A percentile compares a stretch with the other conserved stretches of the same genome.
Conservation (phyloP, 2,888 invertebrate genomes). For the Gerris lacustris region DNA sequence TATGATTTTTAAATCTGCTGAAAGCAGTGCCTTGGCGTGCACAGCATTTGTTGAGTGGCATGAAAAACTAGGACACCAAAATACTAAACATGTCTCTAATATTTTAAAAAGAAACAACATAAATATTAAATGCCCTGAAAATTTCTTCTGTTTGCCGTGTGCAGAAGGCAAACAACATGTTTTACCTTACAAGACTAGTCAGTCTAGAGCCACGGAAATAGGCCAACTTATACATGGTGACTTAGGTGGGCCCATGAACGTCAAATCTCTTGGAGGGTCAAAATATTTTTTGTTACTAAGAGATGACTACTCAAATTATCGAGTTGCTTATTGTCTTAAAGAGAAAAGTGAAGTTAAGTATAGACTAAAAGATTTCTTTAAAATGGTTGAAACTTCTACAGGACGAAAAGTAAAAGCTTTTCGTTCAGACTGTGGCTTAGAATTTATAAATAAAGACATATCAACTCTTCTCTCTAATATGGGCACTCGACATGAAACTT, state of each 20-base stretch:
- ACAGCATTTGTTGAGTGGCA: not conserved
- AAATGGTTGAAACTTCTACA: slow-evolving; percentile 15
- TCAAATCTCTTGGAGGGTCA: slow-evolving; percentile 27
- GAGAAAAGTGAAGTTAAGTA: slow-evolving; percentile 13
- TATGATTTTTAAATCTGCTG: not conserved
- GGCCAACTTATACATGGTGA: slow-evolving; percentile 25
- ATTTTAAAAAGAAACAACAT: not conserved
- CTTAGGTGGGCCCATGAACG: slow-evolving; percentile 31
- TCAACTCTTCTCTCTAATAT: slow-evolving; percentile 24
- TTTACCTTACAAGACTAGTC: slow-evolving; percentile 12
- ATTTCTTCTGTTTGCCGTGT: slow-evolving; percentile 12
- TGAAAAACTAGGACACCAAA: slow-evolving; percentile 8
- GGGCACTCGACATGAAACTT: slow-evolving; percentile 13
- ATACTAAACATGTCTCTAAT: not conserved
- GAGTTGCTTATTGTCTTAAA: slow-evolving; percentile 29
- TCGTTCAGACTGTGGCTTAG: slow-evolving; percentile 32
- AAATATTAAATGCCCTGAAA: not conserved
- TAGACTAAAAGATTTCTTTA: slow-evolving; percentile 6
- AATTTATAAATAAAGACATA: slow-evolving; percentile 31
- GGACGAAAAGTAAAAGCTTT: slow-evolving; percentile 31
- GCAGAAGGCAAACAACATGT: slow-evolving; percentile 9
- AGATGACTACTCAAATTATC: slow-evolving; percentile 24
- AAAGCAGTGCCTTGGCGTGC: not conserved
- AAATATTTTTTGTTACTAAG: slow-evolving; percentile 8
- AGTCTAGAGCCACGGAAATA: not conserved